phyloP scores from a whole-genome alignment of 2,113 vertebrate species.

The Gallinago jamesoni region DNA sequence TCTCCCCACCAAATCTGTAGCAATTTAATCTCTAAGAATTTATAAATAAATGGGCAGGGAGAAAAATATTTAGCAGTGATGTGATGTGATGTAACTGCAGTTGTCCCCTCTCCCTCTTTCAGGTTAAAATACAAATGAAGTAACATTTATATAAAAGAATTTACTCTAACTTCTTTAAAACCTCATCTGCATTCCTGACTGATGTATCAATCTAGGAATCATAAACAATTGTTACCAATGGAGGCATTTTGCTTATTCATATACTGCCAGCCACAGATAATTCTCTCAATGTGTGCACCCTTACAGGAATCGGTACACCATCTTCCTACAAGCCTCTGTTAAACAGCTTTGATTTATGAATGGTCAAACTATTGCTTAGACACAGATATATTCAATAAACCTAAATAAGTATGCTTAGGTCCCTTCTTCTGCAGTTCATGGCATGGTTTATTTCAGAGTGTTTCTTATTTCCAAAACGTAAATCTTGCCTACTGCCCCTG shows the following conservation, averaged over 20 bases:
- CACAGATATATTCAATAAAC: background rate
- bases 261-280: background rate
- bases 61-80: background rate
- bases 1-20: background rate
- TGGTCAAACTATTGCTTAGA: background rate
- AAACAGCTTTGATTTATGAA: background rate
- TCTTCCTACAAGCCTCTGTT: background rate
- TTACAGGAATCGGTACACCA: background rate
- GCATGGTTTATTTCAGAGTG: background rate
- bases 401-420: background rate
- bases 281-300: background rate
- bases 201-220: background rate
- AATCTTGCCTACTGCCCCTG: background rate
- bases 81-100: background rate
- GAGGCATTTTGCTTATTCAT: background rate
- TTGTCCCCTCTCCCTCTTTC: background rate
- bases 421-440: background rate
- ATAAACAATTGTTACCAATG: background rate
- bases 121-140: background rate
- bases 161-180: background rate
- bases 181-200: background rate
- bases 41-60: background rate
- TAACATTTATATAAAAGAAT: background rate
- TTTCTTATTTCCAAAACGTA: background rate
- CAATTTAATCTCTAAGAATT: background rate